Evolutionary conservation across 2,797 vertebrate species (phyloP).

Genomic region (Stomatorhinus walkeri): DNA sequence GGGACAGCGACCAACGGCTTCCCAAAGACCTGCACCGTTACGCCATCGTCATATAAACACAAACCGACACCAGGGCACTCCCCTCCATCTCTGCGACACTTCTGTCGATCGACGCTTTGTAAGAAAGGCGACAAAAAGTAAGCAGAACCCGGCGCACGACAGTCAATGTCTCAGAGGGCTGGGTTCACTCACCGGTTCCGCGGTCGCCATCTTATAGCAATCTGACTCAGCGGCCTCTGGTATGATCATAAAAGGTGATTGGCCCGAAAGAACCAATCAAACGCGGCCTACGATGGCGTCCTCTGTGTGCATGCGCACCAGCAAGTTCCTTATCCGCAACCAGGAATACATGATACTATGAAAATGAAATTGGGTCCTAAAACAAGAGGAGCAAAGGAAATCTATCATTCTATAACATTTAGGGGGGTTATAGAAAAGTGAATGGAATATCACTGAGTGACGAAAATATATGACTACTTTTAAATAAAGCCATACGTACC

Average conservation of each 20-base stretch:
- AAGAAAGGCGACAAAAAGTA: not conserved
- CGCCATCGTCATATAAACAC: not conserved
- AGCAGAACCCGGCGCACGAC: not conserved
- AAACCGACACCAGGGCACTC: not conserved
- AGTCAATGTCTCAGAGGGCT: slow-evolving; percentile 23
- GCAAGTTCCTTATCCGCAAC: not conserved
- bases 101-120: no score
- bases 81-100: not conserved
- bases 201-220: slow-evolving; percentile 89
- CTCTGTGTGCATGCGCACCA: slow-evolving; percentile 43
- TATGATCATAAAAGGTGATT: slow-evolving; percentile 66
- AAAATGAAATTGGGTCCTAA: not conserved
- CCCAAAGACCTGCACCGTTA: not conserved
- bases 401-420: not conserved
- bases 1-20: not conserved
- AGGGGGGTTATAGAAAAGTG: not conserved
- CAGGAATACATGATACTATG: not conserved
- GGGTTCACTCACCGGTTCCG: slow-evolving; percentile 80
- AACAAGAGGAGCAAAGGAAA: not conserved
- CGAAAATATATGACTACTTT: not conserved
- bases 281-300: slow-evolving; percentile 35
- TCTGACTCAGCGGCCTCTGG: slow-evolving; percentile 42
- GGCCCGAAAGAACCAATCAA: slow-evolving; percentile 47
- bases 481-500: not conserved
- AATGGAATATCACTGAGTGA: not conserved